Evolutionary conservation across 2,797 vertebrate genomes (phyloP), one percentile per base, ranked within the genome.

Genomic region (Salmo trutta): DNA sequence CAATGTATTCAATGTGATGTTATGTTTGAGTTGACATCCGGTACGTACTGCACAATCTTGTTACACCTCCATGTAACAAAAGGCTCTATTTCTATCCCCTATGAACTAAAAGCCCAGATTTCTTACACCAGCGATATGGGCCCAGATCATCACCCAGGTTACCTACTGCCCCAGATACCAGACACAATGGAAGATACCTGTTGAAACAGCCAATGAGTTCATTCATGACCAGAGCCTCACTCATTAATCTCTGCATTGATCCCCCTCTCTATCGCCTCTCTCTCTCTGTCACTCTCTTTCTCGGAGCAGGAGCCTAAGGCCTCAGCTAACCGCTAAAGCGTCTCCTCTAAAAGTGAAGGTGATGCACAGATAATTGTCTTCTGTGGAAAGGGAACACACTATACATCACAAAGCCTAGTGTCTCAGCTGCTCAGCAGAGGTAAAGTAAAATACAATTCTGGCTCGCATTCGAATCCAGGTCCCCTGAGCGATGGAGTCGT

Each of bases 261-360:
- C 83, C 79, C 51, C 47, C 47, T 82, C 59, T 73, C 52, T 77
- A 41, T 41, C 2, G 41, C 41, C 53, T 54, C 53, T 56, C 1
- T 56, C 54, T 56, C 54, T 56, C 19, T n/a, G 4, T 16, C 53
- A 1, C 4, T 56, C 53, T 56, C 19, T 59, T 19, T n/a, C 5
- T n/a, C 6, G 0, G 6, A 59, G 56, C 56, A n/a, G n/a, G 56
- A 59, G 56, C n/a, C 12, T 2, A 67, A 33, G 15, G 65, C 15
- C 16, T 47, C 59, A 21, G 2, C 59, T n/a, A 24, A 31, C 24
- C 15, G 7, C 54, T 59, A 59, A 59, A 15, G 31, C n/a, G 83
- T 81, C 79, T 80, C 81, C 78, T 85, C 86, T 80, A 82, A 86
- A 90, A 91, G 89, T 90, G 87, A 91, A 89, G 90, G 88, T 91